Percentiles rank a stretch among this genome's conserved stretches.
Evolutionary conservation across 1,140 invertebrate species (phyloP).

Genomic region (Drosophila albomicans): DNA sequence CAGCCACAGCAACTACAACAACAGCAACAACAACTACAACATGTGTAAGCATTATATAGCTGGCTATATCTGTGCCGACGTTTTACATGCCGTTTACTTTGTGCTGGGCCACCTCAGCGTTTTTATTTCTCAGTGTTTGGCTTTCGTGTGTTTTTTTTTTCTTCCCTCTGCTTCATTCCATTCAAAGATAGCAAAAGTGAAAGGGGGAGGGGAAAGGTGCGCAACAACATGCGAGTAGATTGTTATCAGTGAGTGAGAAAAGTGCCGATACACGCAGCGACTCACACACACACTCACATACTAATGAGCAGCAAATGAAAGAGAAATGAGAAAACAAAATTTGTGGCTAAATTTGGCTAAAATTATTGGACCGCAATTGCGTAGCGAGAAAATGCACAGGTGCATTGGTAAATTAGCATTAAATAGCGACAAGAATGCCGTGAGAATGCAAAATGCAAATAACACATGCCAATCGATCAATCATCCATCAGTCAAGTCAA

Average conservation of each 20-base stretch:
- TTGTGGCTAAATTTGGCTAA: slow-evolving; percentile 34
- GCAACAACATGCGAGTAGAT: slow-evolving; percentile 50
- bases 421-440: slow-evolving; percentile 11
- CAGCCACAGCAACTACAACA: slow-evolving; percentile 33
- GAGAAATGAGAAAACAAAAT: background rate
- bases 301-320: slow-evolving; percentile 24
- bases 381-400: slow-evolving; percentile 33
- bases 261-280: slow-evolving; percentile 44
- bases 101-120: slow-evolving; percentile 71
- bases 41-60: slow-evolving; percentile 30
- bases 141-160: slow-evolving; percentile 47
- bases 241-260: slow-evolving; percentile 67
- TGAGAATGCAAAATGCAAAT: slow-evolving; percentile 38
- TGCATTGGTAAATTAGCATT: slow-evolving; percentile 58
- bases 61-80: slow-evolving; percentile 58
- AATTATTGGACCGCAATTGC: slow-evolving; percentile 62
- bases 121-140: slow-evolving; percentile 62
- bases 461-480: slow-evolving; percentile 28
- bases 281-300: background rate
- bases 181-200: no score
- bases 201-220: background rate
- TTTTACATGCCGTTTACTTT: slow-evolving; percentile 62
- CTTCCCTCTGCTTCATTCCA: slow-evolving; percentile 9
- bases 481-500: slow-evolving; percentile 44
- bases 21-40: slow-evolving; percentile 35